phyloP scores from a whole-genome alignment of 30 jellyfish, hydroid and myxozoan genomes.

The Cassiopea andromeda region DNA sequence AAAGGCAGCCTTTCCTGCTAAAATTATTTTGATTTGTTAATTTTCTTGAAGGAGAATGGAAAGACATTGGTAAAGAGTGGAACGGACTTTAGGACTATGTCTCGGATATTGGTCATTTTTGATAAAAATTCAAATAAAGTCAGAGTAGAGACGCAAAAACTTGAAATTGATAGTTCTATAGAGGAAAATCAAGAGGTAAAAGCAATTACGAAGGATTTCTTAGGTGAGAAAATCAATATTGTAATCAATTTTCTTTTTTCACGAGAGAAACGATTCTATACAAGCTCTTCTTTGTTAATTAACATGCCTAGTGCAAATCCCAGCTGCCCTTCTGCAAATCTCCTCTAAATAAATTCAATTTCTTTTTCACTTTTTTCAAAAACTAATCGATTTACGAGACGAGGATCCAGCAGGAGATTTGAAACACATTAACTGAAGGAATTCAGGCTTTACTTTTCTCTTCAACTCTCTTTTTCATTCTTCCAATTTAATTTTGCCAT shows the following conservation, averaged over 20 bases:
- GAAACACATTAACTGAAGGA: background rate
- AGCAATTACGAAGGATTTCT: constrained; percentile 45
- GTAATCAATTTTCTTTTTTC: background rate
- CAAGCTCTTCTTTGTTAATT: too few species aligned
- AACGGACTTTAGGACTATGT: constrained; percentile 69
- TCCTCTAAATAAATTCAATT: too few species aligned
- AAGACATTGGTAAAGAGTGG: constrained; percentile 82
- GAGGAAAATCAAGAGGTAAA: constrained; percentile 70
- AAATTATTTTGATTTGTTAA: too few species aligned
- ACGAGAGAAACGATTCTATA: too few species aligned
- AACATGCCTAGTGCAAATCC: too few species aligned
- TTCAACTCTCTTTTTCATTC: too few species aligned
- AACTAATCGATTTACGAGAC: too few species aligned
- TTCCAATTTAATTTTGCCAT: too few species aligned
- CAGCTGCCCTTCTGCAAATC: too few species aligned
- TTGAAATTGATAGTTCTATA: constrained; percentile 54
- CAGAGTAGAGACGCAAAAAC: constrained; percentile 19
- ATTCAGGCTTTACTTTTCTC: background rate
- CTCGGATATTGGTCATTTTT: constrained; percentile 56
- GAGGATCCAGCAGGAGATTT: too few species aligned
- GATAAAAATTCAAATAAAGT: constrained; percentile 40
- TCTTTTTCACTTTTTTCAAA: too few species aligned
- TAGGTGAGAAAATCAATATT: constrained; percentile 33
- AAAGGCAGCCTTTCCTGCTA: too few species aligned
- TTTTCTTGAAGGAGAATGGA: constrained; percentile 52